These are phyloP conservation scores for Xiphophorus birchmanni DNA, from an alignment of 2,797 vertebrate species.

Conservation along the genomic window DNA sequence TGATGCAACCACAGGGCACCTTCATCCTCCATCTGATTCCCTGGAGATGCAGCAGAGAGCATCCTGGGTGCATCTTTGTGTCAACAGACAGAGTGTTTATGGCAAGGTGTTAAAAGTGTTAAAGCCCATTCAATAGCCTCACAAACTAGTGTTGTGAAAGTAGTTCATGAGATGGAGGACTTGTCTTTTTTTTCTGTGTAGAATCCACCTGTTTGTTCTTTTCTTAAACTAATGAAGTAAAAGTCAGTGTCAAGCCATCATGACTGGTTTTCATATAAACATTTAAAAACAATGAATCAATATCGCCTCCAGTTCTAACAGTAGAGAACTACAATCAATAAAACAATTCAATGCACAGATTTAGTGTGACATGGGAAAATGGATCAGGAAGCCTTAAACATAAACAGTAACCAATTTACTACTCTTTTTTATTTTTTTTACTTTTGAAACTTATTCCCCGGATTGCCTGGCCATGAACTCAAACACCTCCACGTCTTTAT, in stretches of 20 bases:
- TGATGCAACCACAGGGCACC: slow-evolving; percentile 39
- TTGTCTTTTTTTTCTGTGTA: neutral
- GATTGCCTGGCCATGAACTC: slow-evolving; percentile 23
- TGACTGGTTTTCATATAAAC: neutral
- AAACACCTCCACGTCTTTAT: slow-evolving; percentile 25
- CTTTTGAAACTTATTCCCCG: slow-evolving; percentile 15
- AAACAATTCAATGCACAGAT: neutral
- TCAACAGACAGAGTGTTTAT: slow-evolving; percentile 35
- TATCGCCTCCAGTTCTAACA: neutral
- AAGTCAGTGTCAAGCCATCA: slow-evolving; percentile 9
- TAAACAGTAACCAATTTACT: neutral
- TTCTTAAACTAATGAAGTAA: slow-evolving; percentile 1
- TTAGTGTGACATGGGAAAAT: too few species aligned
- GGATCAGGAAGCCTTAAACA: neutral
- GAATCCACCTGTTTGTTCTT: neutral
- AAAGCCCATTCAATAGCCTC: neutral
- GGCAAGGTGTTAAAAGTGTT: slow-evolving; percentile 2
- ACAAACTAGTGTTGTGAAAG: neutral
- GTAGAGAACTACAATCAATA: neutral
- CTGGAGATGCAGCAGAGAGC: slow-evolving; percentile 20
- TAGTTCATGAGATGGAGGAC: neutral
- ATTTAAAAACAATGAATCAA: neutral
- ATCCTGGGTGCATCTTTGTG: slow-evolving; percentile 37
- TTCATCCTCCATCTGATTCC: slow-evolving; percentile 31
- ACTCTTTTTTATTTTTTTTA: neutral